Evolutionary conservation across 23 tunicate species (phyloP).

Genomic region (Corella eumyota): DNA sequence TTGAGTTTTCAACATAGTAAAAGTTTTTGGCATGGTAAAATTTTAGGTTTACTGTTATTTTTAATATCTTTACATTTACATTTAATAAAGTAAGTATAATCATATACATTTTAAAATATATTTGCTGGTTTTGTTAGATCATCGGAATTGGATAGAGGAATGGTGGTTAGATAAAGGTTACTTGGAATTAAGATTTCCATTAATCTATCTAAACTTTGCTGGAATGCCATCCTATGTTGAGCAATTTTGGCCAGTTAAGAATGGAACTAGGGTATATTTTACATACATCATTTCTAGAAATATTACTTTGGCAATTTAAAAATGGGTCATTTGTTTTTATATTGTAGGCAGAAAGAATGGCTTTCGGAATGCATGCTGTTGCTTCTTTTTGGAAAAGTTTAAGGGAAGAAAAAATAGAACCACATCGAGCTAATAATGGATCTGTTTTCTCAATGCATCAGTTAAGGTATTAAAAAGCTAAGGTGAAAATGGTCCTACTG

Average conservation of each 20-base stretch:
- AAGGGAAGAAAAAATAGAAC: conserved; percentile 24
- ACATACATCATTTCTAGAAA: no score
- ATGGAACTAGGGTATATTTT: conserved; percentile 34
- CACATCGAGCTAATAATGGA: conserved; percentile 27
- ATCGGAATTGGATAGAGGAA: conserved; percentile 52
- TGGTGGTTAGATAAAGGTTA: conserved; percentile 56
- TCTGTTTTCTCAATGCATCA: conserved; percentile 45
- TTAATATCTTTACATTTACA: not conserved
- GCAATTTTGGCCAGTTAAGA: conserved; percentile 44
- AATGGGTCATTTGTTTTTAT: not conserved
- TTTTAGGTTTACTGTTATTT: no score
- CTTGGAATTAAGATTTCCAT: conserved; percentile 31
- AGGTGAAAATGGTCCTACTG: no score
- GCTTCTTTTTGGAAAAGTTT: conserved; percentile 32
- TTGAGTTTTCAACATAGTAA: no score
- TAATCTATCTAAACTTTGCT: conserved; percentile 31
- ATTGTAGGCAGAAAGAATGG: conserved; percentile 44
- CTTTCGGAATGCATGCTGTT: conserved; percentile 24
- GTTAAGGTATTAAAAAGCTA: conserved; percentile 23
- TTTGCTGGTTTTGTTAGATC: conserved; percentile 9
- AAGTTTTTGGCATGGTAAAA: no score
- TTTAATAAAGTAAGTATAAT: not conserved
- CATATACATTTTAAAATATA: not conserved
- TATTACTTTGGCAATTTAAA: no score
- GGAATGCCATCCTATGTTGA: conserved; percentile 27